phyloP scores from a whole-genome alignment of 1,140 invertebrate species.

The Aphelinus certus region DNA sequence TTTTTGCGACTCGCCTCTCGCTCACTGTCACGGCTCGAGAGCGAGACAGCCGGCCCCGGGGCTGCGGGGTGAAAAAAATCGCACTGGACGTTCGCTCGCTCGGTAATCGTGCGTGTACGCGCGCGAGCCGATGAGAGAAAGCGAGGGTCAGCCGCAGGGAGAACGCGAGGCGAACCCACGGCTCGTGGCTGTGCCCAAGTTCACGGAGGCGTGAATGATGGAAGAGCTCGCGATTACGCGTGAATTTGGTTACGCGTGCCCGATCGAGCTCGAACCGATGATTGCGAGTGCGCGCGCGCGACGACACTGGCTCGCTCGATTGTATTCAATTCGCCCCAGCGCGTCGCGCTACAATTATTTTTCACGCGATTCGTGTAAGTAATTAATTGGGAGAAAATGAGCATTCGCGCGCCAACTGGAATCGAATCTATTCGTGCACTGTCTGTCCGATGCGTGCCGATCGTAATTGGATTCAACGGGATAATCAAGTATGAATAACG shows the following conservation, averaged over 20 bases:
- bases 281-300: conserved; percentile 18
- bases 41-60: neutral
- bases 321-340: conserved; percentile 31
- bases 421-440: neutral
- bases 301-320: conserved; percentile 9
- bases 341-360: neutral
- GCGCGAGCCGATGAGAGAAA: neutral
- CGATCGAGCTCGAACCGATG: neutral
- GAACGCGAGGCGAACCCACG: neutral
- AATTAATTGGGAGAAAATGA: conserved; percentile 40
- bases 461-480: no score
- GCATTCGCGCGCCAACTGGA: neutral
- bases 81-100: neutral
- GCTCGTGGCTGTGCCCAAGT: conserved; percentile 27
- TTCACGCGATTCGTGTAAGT: conserved; percentile 18
- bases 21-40: conserved; percentile 31
- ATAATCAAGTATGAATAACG: no score
- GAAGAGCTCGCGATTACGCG: conserved; percentile 48
- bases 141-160: neutral
- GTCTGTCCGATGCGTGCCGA: no score
- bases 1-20: conserved; percentile 21
- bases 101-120: conserved; percentile 1
- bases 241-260: conserved; percentile 55
- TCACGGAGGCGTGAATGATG: conserved; percentile 57
- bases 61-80: neutral